Conservation (phyloP, 2,797 vertebrate species). For the Helarctos malayanus region DNA sequence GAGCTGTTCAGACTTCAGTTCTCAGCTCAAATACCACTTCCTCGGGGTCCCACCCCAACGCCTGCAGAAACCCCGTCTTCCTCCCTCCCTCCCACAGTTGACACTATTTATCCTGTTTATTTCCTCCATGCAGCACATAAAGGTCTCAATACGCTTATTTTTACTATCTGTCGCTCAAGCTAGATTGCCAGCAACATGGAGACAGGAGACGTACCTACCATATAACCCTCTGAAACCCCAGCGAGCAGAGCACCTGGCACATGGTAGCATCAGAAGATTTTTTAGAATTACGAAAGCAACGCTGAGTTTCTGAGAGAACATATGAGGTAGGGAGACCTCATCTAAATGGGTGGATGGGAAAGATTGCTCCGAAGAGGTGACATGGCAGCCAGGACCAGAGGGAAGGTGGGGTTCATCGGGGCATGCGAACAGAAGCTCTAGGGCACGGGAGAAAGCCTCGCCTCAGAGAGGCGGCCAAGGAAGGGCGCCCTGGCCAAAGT, state of each 20-base stretch:
- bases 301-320: not conserved
- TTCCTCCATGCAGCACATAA: not conserved
- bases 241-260: not conserved
- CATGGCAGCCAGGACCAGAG: not conserved
- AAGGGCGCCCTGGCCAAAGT: not conserved
- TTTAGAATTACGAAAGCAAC: not conserved
- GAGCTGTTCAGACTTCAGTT: not conserved
- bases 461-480: not conserved
- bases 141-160: not conserved
- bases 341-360: not conserved
- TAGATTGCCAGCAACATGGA: not conserved
- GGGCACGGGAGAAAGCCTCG: not conserved
- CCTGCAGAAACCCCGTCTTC: not conserved
- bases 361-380: not conserved
- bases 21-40: not conserved
- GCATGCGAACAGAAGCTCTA: not conserved
- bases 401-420: fast-evolving
- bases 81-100: not conserved
- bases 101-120: not conserved
- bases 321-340: not conserved
- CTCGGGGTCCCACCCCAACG: no score
- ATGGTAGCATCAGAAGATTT: not conserved
- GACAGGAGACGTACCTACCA: not conserved
- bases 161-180: not conserved
- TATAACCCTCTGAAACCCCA: not conserved